Conservation (phyloP, 2,113 vertebrate genomes). For the Raja brachyura region DNA sequence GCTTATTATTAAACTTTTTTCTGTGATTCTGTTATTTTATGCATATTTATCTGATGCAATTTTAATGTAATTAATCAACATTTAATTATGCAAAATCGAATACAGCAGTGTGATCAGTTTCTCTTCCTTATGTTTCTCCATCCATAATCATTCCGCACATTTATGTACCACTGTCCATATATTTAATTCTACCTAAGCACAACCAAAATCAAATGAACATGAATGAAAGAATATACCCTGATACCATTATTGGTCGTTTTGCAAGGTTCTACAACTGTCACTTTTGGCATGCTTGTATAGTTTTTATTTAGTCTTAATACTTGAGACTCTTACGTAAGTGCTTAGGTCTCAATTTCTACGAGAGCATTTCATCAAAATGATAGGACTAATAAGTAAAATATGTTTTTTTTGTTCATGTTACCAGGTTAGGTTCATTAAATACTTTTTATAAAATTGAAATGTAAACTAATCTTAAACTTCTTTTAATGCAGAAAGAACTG, state of each 20-base stretch:
- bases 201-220: background rate
- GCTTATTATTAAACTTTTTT: background rate
- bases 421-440: background rate
- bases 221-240: background rate
- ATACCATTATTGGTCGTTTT: background rate
- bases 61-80: background rate
- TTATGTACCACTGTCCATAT: background rate
- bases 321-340: background rate
- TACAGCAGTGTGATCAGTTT: background rate
- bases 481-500: background rate
- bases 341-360: background rate
- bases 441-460: background rate
- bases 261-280: background rate
- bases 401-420: background rate
- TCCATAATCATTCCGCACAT: background rate
- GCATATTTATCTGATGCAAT: background rate
- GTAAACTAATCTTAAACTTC: background rate
- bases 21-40: background rate
- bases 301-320: background rate
- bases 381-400: background rate
- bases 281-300: background rate
- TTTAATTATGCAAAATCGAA: background rate
- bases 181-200: background rate
- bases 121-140: background rate
- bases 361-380: background rate